Base-by-base conservation (phyloP, 2,113 vertebrate genomes). In the Engraulis encrasicolus region DNA sequence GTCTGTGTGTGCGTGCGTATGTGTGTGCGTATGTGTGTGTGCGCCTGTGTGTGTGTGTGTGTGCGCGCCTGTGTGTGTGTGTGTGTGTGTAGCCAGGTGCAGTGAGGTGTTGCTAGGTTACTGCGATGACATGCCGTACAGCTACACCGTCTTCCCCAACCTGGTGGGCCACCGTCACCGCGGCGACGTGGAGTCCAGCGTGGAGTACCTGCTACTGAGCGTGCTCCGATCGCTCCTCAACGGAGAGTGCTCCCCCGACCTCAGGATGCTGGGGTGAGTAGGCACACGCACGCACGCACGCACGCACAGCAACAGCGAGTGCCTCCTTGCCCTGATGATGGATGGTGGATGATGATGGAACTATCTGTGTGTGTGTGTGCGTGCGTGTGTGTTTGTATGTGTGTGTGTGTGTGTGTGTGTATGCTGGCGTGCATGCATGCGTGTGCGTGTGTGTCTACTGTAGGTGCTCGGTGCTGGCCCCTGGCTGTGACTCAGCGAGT, bases 251-350 rank as follows among this genome's bases (percentile, higher is more conserved):
- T 96, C 95, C 85, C 96, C 96, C 0, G 97, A 98, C 66, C 92
- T 99, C 61, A 93, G 96, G 66, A 94, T 99, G 86, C 91, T 99
- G 87, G 96, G 97, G 87, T 99, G n/a, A n/a, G n/a, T n/a, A n/a
- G n/a, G n/a, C n/a, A n/a, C n/a, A n/a, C n/a, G n/a, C n/a, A n/a
- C n/a, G n/a, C n/a, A n/a, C n/a, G n/a, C n/a, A n/a, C n/a, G n/a
- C n/a, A n/a, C n/a, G n/a, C n/a, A n/a, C n/a, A n/a, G n/a, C n/a
- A n/a, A n/a, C n/a, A n/a, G n/a, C n/a, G n/a, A n/a, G n/a, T n/a
- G n/a, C n/a, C n/a, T n/a, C n/a, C n/a, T n/a, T n/a, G n/a, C n/a
- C n/a, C n/a, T n/a, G n/a, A n/a, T n/a, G n/a, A n/a, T n/a, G n/a
- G n/a, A n/a, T n/a, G n/a, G n/a, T n/a, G n/a, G n/a, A n/a, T n/a